Base-by-base conservation (phyloP, 2,797 vertebrate species). In the Eospalax fontanierii region DNA sequence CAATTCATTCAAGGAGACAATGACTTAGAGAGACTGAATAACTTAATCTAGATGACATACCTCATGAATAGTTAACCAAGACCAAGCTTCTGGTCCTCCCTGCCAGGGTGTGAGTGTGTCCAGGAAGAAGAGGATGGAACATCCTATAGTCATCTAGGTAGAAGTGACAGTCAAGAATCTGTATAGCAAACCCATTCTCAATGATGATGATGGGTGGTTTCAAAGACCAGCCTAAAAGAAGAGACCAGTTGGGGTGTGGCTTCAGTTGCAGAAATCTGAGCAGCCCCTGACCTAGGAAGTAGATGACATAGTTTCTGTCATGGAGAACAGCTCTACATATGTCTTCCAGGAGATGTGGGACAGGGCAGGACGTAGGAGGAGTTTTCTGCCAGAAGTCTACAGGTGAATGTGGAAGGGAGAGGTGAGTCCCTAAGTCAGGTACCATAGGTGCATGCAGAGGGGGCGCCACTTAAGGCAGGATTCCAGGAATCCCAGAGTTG, bases 161-260 rank as follows among this genome's bases (percentile, higher is more conserved):
- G 19, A 26, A 35, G 7, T 21, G 66, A 38, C 18, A n/a, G 68
- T 70, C 33, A 70, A 70, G 68, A 71, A 15, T 68, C 68, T 38
- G n/a, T 35, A 35, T 70, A 33, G n/a, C 6, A 22, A 71, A 21
- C 33, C 68, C 21, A 21, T 71, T 71, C 68, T 22, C 19, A 71
- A 6, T 18, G 50, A 35, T 9, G 0, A 22, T 0, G 2, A 24
- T 6, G 15, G 15, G 1, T 0, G 11, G 28, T 38, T 40, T 35
- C 30, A 40, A 63, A 87, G 86, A 63, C 46, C 35, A 81, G 2
- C 14, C n/a, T 19, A 9, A 10, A 61, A 33, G 40, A 50, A 26
- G 61, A 65, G 3, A 1, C 16, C 26, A 16, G 15, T 26, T 6
- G 18, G 38, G n/a, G 73, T 6, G 28, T 35, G 54, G 79, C 28